Base-by-base conservation (phyloP, 2,888 invertebrate species). In the Hetaerina titia region DNA sequence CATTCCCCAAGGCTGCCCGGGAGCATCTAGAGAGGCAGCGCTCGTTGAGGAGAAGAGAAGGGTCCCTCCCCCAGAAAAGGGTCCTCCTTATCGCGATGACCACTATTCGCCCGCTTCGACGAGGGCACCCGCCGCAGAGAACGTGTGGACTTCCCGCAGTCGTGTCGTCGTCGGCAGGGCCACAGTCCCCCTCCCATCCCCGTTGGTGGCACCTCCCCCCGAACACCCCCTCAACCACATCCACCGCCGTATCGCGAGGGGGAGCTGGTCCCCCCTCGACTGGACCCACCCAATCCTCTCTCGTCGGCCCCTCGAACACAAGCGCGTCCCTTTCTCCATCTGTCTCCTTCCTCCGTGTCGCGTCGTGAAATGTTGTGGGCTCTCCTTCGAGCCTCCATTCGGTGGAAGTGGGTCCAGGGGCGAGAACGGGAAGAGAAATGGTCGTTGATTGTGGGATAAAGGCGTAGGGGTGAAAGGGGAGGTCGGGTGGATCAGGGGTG, bases 21-120 rank as follows among this genome's bases (percentile, higher is more conserved):
- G 56, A 89, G 22, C 89, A 57, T 89, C 89, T 57, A 89, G 58
- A 81, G 31, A 81, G 25, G 81, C 81, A 1, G 74, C 25, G 69
- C 9, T 56, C 89, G n/a, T 56, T 57, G 57, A 56, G 89, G 57
- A 88, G n/a, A n/a, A n/a, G 45, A 19, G 45, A n/a, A 22, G 13
- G 57, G 6, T 89, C 57, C 25, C 81, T 57, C 57, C 57, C 57
- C 31, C 58, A n/a, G 89, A 89, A 89, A 8, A 57, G 89, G 22
- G 22, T 17, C 57, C 56, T 89, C 89, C 89, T 89, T 89, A 89
- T 89, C 89, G 56, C 57, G 89, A 89, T 89, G 57, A 89, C 22
- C 89, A 57, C 19, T 19, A 45, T 45, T 45, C 45, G 45, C 45
- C 45, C 45, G 45, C 45, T 45, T 45, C 45, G 45, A 45, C 45